Conservation (phyloP, 2,888 invertebrate genomes). For the Tortrix viridana region DNA sequence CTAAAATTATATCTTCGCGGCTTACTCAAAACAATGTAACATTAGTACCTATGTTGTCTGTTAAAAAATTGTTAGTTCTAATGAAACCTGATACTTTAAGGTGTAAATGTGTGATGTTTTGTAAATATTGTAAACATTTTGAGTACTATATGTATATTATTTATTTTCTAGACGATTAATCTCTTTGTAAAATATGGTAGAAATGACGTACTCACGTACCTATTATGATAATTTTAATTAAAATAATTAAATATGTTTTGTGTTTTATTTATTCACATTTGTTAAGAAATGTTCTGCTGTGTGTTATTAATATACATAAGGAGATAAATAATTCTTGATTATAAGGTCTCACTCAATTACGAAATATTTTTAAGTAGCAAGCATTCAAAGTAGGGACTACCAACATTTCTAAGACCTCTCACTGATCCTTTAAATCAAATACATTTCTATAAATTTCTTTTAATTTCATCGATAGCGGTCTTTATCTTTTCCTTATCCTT, state of each 20-base stretch:
- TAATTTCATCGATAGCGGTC: too few relatives aligned
- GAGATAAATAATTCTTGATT: too few relatives aligned
- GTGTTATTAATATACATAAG: neutral
- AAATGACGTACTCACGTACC: constrained; percentile 63
- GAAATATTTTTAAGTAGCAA: too few relatives aligned
- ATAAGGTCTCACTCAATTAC: too few relatives aligned
- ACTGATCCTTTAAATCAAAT: too few relatives aligned
- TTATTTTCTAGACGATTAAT: constrained; percentile 68
- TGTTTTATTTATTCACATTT: neutral
- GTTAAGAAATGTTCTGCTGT: too few relatives aligned
- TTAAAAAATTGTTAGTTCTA: constrained; percentile 23
- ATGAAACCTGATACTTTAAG: constrained; percentile 15
- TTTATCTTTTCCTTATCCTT: too few relatives aligned
- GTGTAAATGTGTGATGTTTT: constrained; percentile 45
- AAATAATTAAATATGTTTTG: constrained; percentile 28
- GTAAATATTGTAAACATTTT: constrained; percentile 66
- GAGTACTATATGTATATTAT: constrained; percentile 66
- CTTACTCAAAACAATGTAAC: constrained; percentile 5
- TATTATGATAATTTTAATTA: constrained; percentile 50
- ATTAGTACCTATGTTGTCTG: constrained; percentile 25
- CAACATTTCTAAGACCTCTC: too few relatives aligned
- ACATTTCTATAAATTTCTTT: too few relatives aligned
- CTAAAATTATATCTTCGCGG: constrained; percentile 9
- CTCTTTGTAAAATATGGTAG: constrained; percentile 61
- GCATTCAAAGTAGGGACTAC: too few relatives aligned